Percentiles rank a stretch among this genome's conserved stretches.
phyloP scores from a whole-genome alignment of 2,888 invertebrate genomes.

The Agonopterix heracliana region DNA sequence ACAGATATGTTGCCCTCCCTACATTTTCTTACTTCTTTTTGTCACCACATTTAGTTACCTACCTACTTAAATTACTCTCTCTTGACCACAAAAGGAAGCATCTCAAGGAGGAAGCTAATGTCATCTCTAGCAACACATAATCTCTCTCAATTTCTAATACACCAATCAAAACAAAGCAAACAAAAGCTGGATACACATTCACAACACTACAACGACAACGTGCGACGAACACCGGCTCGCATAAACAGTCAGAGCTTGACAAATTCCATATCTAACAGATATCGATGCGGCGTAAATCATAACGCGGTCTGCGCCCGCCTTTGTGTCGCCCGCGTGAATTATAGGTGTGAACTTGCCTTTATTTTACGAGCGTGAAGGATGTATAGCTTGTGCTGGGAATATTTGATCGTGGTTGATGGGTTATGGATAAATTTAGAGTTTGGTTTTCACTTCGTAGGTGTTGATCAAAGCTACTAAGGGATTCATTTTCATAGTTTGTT shows the following conservation, averaged over 20 bases:
- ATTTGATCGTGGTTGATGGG: not conserved
- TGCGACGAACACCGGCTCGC: constrained; percentile 24
- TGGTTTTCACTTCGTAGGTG: no score
- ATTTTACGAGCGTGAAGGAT: constrained; percentile 32
- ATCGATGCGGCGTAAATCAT: constrained; percentile 66
- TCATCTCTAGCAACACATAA: no score
- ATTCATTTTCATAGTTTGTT: no score
- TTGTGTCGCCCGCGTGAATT: constrained; percentile 38
- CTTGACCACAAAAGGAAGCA: no score
- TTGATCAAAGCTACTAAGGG: no score
- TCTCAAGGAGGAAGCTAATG: no score
- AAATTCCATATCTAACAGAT: constrained; percentile 69
- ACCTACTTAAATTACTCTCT: no score
- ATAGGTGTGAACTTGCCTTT: constrained; percentile 26
- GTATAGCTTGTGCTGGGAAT: not conserved
- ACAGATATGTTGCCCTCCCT: no score
- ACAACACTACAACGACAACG: not conserved
- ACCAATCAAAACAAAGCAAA: not conserved
- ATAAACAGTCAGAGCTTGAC: constrained; percentile 65
- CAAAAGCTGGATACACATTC: not conserved
- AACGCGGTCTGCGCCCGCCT: constrained; percentile 32
- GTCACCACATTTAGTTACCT: no score
- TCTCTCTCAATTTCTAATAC: no score
- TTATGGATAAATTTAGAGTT: no score
- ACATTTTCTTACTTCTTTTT: no score